Evolutionary conservation across 2,113 vertebrate genomes (phyloP).

Genomic region (Ia io): DNA sequence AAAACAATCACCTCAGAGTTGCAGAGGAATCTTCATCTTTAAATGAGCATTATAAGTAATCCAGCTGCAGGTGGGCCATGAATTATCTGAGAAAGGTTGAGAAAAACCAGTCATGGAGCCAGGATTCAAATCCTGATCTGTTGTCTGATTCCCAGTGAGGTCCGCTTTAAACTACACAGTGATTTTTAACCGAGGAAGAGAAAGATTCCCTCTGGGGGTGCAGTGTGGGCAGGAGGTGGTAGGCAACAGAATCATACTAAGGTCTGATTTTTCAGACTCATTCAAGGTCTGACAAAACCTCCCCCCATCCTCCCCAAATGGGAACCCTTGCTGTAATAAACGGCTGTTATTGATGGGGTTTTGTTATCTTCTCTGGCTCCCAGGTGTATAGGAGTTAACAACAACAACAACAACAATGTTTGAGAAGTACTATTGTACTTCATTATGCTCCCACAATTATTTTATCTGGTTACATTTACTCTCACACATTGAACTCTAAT

Average conservation of each 20-base stretch:
- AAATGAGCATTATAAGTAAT: neutral
- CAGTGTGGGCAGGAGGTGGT: neutral
- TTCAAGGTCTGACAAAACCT: neutral
- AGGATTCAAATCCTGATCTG: neutral
- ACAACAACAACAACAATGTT: neutral
- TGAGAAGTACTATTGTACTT: neutral
- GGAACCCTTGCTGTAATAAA: neutral
- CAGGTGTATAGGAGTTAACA: neutral
- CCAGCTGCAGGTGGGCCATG: neutral
- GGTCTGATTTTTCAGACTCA: neutral
- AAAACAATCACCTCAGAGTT: neutral
- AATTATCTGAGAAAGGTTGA: neutral
- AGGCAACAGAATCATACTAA: neutral
- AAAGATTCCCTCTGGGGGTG: neutral
- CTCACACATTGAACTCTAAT: neutral
- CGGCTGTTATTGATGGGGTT: neutral
- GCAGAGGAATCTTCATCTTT: neutral
- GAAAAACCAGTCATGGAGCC: neutral
- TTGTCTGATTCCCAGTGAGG: neutral
- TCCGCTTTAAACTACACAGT: neutral
- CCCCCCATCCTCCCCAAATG: neutral
- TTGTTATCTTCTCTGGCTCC: neutral
- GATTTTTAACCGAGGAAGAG: neutral
- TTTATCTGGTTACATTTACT: conserved; percentile 19
- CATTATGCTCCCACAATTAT: neutral